Base-by-base conservation (phyloP, 2,888 invertebrate species). In the Xiphydria camelus region DNA sequence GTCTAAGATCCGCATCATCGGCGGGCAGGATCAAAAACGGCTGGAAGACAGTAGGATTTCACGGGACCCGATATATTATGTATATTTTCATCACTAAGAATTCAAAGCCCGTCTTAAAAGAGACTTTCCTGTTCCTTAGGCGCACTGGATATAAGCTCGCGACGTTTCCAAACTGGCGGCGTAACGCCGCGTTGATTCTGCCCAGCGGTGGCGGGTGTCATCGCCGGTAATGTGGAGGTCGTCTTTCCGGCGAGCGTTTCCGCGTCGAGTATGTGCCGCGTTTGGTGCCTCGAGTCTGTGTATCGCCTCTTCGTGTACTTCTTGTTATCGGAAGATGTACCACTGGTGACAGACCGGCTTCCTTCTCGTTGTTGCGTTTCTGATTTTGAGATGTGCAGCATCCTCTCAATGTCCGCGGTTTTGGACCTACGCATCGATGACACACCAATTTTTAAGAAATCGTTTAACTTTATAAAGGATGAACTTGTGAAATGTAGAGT, bases 121-220 rank as follows among this genome's bases (percentile, higher is more conserved):
- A 61, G 68, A 51, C 57, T 61, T 44, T 68, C 64, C 37, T 67
- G 65, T 41, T 76, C 68, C 54, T 78, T 78, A 1, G 78, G 84
- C 49, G 88, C 88, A 76, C 90, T 90, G 31, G 90, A 88, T 64
- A 91, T 91, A 45, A 91, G 78, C 75, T 90, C 90, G 49, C 88
- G 83, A 51, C 91, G 78, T 76, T 91, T 91, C 82, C 89, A 91
- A 14, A 88, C 83, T 40, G 82, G 82, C 49, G 78, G 77, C 31
- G 69, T 51, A 45, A 38, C 33, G 33, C 29, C n/a, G 19, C 55
- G 53, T 19, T 61, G 33, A 46, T 17, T 35, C 34, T 17, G 37
- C 20, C 23, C 31, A 20, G 31, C 5, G 23, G 21, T 34, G 12
- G 59, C 45, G 25, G 53, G 52, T 10, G 60, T 49, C 36, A 67